Evolutionary conservation across 2,113 vertebrate genomes (phyloP), one percentile per base, ranked within the genome.

Genomic region (Monopterus albus): DNA sequence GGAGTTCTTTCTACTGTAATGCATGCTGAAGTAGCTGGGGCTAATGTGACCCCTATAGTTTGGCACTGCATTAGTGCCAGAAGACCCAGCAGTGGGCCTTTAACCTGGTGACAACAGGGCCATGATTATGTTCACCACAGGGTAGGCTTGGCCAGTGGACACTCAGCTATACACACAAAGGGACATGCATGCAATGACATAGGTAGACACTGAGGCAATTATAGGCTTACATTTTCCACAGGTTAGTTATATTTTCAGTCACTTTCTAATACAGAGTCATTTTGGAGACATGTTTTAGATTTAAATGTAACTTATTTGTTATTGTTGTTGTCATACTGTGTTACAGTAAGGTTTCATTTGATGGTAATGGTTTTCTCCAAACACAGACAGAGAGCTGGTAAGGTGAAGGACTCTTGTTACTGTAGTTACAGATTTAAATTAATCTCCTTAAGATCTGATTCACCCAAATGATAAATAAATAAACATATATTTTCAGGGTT

Each of bases 11-110:
- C 61, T 80, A 67, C 77, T 76, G 72, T 83, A 84, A 88, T 78
- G 71, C 72, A 63, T 58, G 70, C 72, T 78, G 83, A 84, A 82
- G 83, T 81, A 84, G 71, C 82, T 7, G 14, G 43, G 70, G 65
- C 87, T 88, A 84, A 85, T 84, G 81, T 70, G 75, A 84, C 85
- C 90, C 87, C 88, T 88, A 90, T 89, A 88, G 89, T 90, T 88
- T 78, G 61, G 59, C 65, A 79, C 74, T 53, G 73, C 85, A 90
- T 90, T 91, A 91, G 88, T 87, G 87, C 79, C 87, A 84, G 70
- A 84, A 71, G 74, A 81, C 85, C 62, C 89, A 89, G 90, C 89
- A 84, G 90, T 90, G 85, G 57, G 88, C 82, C 81, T 89, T 83
- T 85, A 91, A 89, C 89, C 89, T 85, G 72, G 71, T 84, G 74